These are phyloP conservation scores for Sesia bembeciformis DNA, from an alignment of 2,888 invertebrate genomes.

Conservation along the genomic window DNA sequence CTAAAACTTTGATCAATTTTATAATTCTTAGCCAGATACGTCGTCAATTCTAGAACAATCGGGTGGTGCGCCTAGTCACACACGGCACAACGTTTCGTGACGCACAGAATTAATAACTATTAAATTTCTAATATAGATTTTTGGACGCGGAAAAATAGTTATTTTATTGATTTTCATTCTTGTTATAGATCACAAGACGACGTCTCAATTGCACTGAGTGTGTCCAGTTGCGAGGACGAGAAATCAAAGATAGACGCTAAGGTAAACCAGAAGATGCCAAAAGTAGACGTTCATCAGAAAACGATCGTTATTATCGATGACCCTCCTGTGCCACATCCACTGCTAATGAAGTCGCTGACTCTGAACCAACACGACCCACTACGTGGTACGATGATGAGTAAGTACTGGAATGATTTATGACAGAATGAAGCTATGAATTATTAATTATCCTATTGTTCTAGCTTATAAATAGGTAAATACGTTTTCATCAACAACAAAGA, in stretches of 20 bases:
- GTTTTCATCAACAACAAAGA: too few relatives aligned
- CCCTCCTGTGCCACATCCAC: slow-evolving; percentile 56
- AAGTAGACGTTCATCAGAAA: slow-evolving; percentile 47
- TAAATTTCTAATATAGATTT: too few relatives aligned
- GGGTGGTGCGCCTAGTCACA: too few relatives aligned
- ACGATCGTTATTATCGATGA: slow-evolving; percentile 59
- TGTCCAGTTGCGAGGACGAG: slow-evolving; percentile 69
- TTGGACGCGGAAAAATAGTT: not conserved
- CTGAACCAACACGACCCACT: slow-evolving; percentile 59
- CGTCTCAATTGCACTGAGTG: slow-evolving; percentile 63
- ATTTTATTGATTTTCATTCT: not conserved
- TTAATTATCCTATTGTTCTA: too few relatives aligned
- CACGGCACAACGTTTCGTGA: too few relatives aligned
- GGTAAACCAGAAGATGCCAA: slow-evolving; percentile 19
- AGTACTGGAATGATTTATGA: slow-evolving; percentile 7
- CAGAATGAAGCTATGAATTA: not conserved
- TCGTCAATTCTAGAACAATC: too few relatives aligned
- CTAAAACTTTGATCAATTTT: too few relatives aligned
- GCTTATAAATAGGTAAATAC: too few relatives aligned
- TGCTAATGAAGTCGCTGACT: slow-evolving; percentile 65
- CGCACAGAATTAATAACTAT: too few relatives aligned
- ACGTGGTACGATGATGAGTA: slow-evolving; percentile 64
- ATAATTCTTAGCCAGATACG: too few relatives aligned
- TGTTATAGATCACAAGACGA: slow-evolving; percentile 62
- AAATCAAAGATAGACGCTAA: slow-evolving; percentile 53